phyloP scores from a whole-genome alignment of 2,888 invertebrate genomes.

The Drosophila pseudotakahashii region DNA sequence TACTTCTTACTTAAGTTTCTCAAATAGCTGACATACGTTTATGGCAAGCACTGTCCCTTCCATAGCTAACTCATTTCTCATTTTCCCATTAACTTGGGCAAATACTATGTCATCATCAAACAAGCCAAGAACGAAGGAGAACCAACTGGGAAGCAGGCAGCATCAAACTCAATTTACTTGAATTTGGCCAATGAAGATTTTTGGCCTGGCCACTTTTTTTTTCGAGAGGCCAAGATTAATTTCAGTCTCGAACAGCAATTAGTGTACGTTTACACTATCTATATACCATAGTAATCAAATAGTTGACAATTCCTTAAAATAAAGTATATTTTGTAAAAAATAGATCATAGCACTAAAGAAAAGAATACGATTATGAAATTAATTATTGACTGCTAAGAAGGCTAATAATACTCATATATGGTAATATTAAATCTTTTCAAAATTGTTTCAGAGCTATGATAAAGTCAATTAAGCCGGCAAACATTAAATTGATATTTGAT shows the following conservation, averaged over 20 bases:
- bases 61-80: slow-evolving; percentile 51
- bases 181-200: slow-evolving; percentile 12
- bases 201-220: slow-evolving; percentile 2
- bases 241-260: slow-evolving; percentile 4
- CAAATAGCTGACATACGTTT: not conserved
- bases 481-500: slow-evolving; percentile 16
- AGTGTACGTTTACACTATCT: not conserved
- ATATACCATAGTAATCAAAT: too few relatives aligned
- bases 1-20: not conserved
- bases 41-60: not conserved
- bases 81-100: slow-evolving; percentile 67
- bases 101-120: slow-evolving; percentile 66
- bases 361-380: too few relatives aligned
- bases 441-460: not conserved
- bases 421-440: not conserved
- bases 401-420: too few relatives aligned
- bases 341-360: too few relatives aligned
- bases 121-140: slow-evolving; percentile 41
- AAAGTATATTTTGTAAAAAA: not conserved
- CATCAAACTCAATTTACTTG: slow-evolving; percentile 47
- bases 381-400: too few relatives aligned
- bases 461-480: slow-evolving; percentile 6
- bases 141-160: slow-evolving; percentile 9
- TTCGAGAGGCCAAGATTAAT: slow-evolving; percentile 51
- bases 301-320: too few relatives aligned